These are phyloP conservation scores for Rhaphigaster nebulosa DNA, from an alignment of 2,888 invertebrate genomes.

Conservation along the genomic window DNA sequence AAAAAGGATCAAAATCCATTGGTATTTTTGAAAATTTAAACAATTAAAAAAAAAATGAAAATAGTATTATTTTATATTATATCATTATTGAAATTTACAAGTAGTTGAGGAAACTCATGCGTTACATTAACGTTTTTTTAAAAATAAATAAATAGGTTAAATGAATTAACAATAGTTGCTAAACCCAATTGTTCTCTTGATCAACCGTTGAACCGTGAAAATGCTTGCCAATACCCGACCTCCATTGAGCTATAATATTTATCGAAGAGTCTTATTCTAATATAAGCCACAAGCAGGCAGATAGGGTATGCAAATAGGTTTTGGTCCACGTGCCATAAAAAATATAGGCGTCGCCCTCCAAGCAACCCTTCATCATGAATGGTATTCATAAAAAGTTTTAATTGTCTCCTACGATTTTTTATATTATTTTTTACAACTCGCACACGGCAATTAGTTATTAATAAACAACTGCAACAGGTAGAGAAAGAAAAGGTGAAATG, in stretches of 20 bases:
- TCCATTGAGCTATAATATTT: not conserved
- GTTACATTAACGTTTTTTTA: not conserved
- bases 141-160: not conserved
- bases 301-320: not conserved
- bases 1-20: too few relatives aligned
- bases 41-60: too few relatives aligned
- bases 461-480: not conserved
- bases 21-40: too few relatives aligned
- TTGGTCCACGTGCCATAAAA: not conserved
- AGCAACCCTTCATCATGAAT: not conserved
- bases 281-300: slow-evolving; percentile 7
- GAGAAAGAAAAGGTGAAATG: not conserved
- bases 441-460: not conserved
- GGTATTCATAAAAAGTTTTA: slow-evolving; percentile 22
- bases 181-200: not conserved
- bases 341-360: not conserved
- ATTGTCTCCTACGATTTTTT: not conserved
- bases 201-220: not conserved
- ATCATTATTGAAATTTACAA: too few relatives aligned
- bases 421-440: not conserved
- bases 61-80: too few relatives aligned
- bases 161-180: not conserved
- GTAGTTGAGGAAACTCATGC: not conserved
- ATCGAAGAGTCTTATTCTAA: not conserved
- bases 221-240: not conserved